These are phyloP conservation scores for Linnaemya tessellans DNA, from an alignment of 2,888 invertebrate genomes.

Conservation along the genomic window DNA sequence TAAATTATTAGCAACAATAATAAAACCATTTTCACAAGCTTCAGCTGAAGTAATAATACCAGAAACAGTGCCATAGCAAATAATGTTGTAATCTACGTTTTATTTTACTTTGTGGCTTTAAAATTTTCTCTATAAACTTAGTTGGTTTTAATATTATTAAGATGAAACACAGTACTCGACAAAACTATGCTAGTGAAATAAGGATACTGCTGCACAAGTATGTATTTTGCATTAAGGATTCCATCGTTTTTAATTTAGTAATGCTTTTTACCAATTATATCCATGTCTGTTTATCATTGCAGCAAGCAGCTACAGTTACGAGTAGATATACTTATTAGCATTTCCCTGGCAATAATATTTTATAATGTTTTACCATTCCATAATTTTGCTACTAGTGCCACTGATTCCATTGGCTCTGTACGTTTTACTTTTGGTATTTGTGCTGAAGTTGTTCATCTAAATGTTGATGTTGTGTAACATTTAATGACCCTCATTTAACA, in stretches of 20 bases:
- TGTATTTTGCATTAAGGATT: constrained; percentile 12
- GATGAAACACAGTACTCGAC: constrained; percentile 14
- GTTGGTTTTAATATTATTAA: constrained; percentile 36
- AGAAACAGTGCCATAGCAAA: constrained; percentile 35
- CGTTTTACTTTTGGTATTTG: constrained; percentile 7
- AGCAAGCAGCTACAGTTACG: constrained; percentile 17
- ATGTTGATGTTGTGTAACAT: constrained; percentile 68
- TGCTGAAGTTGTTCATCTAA: constrained; percentile 55
- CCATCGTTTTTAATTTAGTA: constrained; percentile 54
- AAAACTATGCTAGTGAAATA: not conserved
- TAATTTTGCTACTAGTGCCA: constrained; percentile 12
- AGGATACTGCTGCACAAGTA: not conserved
- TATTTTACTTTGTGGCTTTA: constrained; percentile 58
- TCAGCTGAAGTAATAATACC: constrained; percentile 6
- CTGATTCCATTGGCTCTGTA: not conserved
- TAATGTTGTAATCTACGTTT: constrained; percentile 55
- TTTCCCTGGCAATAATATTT: not conserved
- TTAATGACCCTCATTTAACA: constrained; percentile 72
- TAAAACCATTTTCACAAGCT: not conserved
- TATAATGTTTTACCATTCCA: constrained; percentile 11
- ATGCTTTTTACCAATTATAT: constrained; percentile 39
- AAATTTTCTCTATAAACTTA: constrained; percentile 24
- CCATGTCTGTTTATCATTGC: not conserved
- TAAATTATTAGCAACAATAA: constrained; percentile 37
- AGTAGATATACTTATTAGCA: not conserved